A percentile compares a stretch with the other conserved stretches of the same genome.
Conservation (phyloP, 2,888 invertebrate species). For the Tryphoninae sp. region DNA sequence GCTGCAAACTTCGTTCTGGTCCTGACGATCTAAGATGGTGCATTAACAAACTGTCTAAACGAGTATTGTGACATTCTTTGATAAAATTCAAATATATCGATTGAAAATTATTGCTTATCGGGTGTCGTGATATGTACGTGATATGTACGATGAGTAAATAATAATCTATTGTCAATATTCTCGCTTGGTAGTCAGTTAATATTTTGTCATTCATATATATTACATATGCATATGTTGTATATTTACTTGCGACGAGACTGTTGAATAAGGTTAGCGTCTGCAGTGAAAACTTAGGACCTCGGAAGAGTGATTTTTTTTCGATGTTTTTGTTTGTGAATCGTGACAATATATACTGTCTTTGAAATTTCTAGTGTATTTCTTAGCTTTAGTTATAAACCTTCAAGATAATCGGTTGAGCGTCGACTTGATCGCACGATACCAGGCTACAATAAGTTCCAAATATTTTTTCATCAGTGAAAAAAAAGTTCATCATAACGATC, state of each 20-base stretch:
- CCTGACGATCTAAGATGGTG: too few relatives aligned
- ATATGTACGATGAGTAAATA: too few relatives aligned
- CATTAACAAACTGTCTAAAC: too few relatives aligned
- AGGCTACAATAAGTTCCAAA: neutral
- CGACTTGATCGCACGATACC: neutral
- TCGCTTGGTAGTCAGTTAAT: neutral
- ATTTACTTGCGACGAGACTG: neutral
- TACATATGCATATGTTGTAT: neutral
- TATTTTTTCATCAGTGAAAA: neutral
- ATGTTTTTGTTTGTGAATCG: neutral
- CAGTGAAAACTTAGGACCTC: slow-evolving; percentile 10
- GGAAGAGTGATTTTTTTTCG: neutral
- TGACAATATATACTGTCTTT: neutral
- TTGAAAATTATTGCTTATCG: too few relatives aligned
- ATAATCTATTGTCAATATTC: too few relatives aligned
- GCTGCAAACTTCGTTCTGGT: too few relatives aligned
- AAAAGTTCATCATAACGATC: slow-evolving; percentile 10
- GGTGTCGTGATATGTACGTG: too few relatives aligned
- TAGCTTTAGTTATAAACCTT: neutral
- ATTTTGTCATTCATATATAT: neutral
- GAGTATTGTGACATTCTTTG: too few relatives aligned
- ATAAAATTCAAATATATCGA: too few relatives aligned
- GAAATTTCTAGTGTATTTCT: slow-evolving; percentile 1
- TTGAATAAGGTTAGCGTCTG: slow-evolving; percentile 55
- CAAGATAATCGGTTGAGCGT: neutral